These are phyloP conservation scores for Bradypodion pumilum DNA, from an alignment of 2,797 vertebrate genomes.

Conservation along the genomic window DNA sequence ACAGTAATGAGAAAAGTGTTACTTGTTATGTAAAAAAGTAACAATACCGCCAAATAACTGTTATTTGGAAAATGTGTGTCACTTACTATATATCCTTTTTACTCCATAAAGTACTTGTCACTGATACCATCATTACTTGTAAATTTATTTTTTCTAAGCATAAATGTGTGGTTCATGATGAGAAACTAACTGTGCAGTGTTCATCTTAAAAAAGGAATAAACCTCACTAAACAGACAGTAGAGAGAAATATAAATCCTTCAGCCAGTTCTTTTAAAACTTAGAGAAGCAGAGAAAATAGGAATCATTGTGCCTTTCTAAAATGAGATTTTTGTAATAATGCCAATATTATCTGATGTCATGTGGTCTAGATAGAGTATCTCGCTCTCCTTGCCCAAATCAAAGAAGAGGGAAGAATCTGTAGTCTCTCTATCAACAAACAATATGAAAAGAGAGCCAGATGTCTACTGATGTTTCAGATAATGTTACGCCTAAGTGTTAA, in stretches of 20 bases:
- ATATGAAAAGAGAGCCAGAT: neutral
- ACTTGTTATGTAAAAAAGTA: no score
- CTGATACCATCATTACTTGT: no score
- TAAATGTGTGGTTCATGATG: neutral
- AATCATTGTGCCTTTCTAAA: neutral
- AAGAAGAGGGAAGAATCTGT: neutral
- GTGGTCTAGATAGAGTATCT: neutral
- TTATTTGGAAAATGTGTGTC: no score
- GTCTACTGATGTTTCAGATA: neutral
- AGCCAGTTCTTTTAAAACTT: neutral
- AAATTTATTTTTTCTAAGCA: neutral
- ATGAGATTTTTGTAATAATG: neutral
- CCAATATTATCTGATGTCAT: neutral
- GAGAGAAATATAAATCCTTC: neutral
- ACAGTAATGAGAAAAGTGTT: no score
- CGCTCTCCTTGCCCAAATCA: neutral
- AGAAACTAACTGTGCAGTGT: neutral
- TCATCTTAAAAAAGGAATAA: neutral
- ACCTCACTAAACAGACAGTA: slow-evolving; percentile 2
- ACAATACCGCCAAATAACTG: no score
- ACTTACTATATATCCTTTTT: no score
- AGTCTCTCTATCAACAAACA: neutral
- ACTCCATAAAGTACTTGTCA: no score
- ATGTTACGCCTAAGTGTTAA: no score
- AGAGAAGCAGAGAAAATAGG: neutral